Percentiles rank a stretch among this genome's conserved stretches.
These are phyloP conservation scores for Cristatella mucedo DNA, from an alignment of 2,888 invertebrate species.

Conservation along the genomic window DNA sequence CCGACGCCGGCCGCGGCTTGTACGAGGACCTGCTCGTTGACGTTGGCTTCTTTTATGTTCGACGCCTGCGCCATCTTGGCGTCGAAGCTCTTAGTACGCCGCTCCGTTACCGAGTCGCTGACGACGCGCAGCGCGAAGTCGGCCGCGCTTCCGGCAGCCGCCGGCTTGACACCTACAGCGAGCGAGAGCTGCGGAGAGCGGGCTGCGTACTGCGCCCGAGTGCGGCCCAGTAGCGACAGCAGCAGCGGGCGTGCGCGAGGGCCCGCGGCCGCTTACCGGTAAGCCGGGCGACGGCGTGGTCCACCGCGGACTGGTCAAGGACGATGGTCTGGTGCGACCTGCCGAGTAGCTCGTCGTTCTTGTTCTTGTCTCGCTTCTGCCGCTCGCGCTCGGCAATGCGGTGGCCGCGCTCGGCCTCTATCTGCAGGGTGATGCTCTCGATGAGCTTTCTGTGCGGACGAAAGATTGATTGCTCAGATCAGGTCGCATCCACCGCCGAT, in stretches of 20 bases:
- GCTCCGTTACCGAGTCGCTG: not conserved
- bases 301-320: conserved; percentile 3
- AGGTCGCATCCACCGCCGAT: too few relatives aligned
- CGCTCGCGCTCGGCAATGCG: conserved; percentile 5
- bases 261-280: conserved; percentile 2
- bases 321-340: not conserved
- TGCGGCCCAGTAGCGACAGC: too few relatives aligned
- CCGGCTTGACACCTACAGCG: too few relatives aligned
- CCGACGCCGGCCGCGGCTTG: too few relatives aligned
- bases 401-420: conserved; percentile 2
- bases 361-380: not conserved
- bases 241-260: not conserved
- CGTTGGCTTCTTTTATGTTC: too few relatives aligned
- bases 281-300: conserved; percentile 1
- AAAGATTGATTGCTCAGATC: too few relatives aligned
- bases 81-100: conserved; percentile 4
- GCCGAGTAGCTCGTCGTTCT: conserved; percentile 1
- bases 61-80: conserved; percentile 4
- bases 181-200: too few relatives aligned
- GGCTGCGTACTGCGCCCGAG: too few relatives aligned
- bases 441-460: conserved; percentile 3
- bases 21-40: too few relatives aligned
- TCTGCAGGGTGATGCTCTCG: conserved; percentile 4
- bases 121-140: too few relatives aligned
- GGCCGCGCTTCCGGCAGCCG: too few relatives aligned